phyloP scores from a whole-genome alignment of 1,140 invertebrate species.

The Pantala flavescens region DNA sequence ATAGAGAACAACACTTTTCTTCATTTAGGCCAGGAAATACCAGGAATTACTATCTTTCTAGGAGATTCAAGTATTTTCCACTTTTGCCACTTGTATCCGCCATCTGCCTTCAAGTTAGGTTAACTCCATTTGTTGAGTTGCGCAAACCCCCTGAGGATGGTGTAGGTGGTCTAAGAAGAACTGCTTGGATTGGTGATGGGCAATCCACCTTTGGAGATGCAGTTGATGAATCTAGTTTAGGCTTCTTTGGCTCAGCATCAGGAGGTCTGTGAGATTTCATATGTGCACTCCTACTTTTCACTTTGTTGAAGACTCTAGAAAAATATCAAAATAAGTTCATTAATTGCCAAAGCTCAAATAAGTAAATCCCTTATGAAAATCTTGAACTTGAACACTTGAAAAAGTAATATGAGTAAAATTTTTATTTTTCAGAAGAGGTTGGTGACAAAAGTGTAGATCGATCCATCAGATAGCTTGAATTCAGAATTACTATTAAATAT shows the following conservation, averaged over 20 bases:
- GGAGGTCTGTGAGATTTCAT: conserved; percentile 92
- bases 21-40: no score
- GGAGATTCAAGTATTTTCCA: not conserved
- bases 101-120: not conserved
- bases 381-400: no score
- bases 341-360: not conserved
- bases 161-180: not conserved
- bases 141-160: not conserved
- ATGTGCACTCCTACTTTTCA: conserved; percentile 94
- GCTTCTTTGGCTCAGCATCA: conserved; percentile 47
- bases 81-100: not conserved
- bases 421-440: no score
- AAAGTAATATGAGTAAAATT: no score
- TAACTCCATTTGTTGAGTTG: not conserved
- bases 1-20: no score
- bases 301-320: conserved; percentile 89
- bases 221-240: conserved; percentile 24
- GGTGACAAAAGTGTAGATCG: no score
- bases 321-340: conserved; percentile 25
- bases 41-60: no score
- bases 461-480: no score
- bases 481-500: no score
- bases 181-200: not conserved
- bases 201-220: not conserved
- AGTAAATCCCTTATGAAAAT: no score